A percentile compares a stretch with the other conserved stretches of the same genome.
Evolutionary conservation across 2,113 vertebrate species (phyloP).

Genomic region (Athene cunicularia): DNA sequence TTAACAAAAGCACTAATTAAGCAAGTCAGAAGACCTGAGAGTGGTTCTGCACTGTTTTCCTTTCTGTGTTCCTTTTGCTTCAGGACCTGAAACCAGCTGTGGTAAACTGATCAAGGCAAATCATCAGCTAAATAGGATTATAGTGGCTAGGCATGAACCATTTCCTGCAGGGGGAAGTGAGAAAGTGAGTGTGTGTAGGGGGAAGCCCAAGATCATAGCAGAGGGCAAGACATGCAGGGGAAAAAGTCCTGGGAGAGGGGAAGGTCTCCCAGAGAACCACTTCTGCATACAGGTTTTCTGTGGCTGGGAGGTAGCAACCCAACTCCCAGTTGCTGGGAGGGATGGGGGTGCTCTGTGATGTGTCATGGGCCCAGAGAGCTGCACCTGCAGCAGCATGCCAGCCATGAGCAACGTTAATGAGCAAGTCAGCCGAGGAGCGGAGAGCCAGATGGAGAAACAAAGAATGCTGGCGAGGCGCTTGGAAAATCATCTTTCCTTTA

Average conservation of each 20-base stretch:
- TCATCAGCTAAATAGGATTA: slow-evolving; percentile 16
- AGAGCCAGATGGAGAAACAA: slow-evolving; percentile 33
- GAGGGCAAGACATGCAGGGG: neutral
- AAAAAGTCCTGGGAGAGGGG: neutral
- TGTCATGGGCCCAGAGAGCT: neutral
- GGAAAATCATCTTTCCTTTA: neutral
- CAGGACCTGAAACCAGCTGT: neutral
- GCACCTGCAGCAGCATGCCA: slow-evolving; percentile 50
- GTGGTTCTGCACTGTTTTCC: neutral
- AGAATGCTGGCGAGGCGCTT: neutral
- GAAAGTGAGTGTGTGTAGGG: neutral
- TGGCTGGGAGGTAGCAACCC: neutral
- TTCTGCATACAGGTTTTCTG: neutral
- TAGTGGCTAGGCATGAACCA: neutral
- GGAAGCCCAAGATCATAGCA: neutral
- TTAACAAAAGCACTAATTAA: neutral
- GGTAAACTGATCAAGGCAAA: neutral
- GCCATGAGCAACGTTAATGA: neutral
- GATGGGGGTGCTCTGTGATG: neutral
- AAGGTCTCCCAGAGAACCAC: neutral
- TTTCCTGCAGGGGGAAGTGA: neutral
- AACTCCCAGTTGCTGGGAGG: neutral
- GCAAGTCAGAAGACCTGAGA: neutral
- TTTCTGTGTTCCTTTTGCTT: neutral
- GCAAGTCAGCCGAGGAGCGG: neutral